Base-by-base conservation (phyloP, 2,888 invertebrate species). In the Cantharis flavilabris region DNA sequence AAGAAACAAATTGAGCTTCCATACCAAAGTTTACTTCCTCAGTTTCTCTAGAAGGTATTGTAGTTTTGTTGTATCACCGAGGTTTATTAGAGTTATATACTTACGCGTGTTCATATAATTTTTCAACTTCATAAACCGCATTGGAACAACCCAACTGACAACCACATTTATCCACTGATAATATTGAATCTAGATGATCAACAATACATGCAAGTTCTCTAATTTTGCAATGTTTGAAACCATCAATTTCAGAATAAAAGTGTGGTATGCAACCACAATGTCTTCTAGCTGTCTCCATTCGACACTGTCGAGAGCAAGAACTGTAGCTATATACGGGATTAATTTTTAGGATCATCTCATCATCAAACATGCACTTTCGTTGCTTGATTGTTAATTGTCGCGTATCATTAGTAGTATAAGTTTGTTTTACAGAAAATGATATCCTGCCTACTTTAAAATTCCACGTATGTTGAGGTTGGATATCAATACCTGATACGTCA, bases 61-160 rank as follows among this genome's bases (percentile, higher is more conserved):
- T 2, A 49, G n/a, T 33, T 33, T 10, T n/a, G 2, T 13, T 3
- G 33, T 13, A n/a, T n/a, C 11, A n/a, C 2, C n/a, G 0, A 49
- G 1, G 4, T 4, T 33, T 33, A 33, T 13, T 13, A 5, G 5
- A 1, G 3, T 2, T 3, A 20, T 3, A 86, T 5, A 26, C 90
- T 88, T 85, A 92, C 91, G 89, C 91, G 80, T 90, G 90, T 83
- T 92, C 93, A 9, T 91, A 92, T 0, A 95, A 89, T 85, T 94
- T 94, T 83, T 94, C 94, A 4, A 94, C 92, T 86, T 93, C 93
- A 81, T 95, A 95, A 0, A 95, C 93, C 0, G 94, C 94, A 85
- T 94, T 94, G 9, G 92, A 91, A 86, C 96, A 96, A 62, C 94
- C 92, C 13, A 95, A 89, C 83, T 94, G 92, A 86, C 96, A 96